Evolutionary conservation across 2,797 vertebrate genomes (phyloP), one percentile per base, ranked within the genome.

Genomic region (Pipistrellus nathusii): DNA sequence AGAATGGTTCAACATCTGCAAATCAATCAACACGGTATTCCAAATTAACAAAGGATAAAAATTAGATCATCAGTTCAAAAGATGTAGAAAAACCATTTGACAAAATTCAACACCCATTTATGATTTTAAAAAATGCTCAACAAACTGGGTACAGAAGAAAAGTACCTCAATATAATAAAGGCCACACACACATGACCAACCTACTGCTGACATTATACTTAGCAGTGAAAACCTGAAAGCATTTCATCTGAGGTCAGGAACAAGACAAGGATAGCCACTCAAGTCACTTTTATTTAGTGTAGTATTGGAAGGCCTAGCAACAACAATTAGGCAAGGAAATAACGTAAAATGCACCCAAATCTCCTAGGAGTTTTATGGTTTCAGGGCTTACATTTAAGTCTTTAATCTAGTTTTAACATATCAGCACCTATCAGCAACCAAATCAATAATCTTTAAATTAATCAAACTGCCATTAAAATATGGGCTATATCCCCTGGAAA

Each of bases 361-460:
- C n/a, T n/a, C n/a, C n/a, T n/a, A n/a, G n/a, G n/a, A n/a, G n/a
- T n/a, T n/a, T n/a, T n/a, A n/a, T n/a, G n/a, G n/a, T n/a, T n/a
- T n/a, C n/a, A n/a, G n/a, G n/a, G n/a, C n/a, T n/a, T n/a, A n/a
- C n/a, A n/a, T n/a, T n/a, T n/a, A n/a, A n/a, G n/a, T n/a, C n/a
- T n/a, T n/a, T n/a, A n/a, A n/a, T n/a, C n/a, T n/a, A n/a, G n/a
- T n/a, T n/a, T n/a, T n/a, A n/a, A n/a, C n/a, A n/a, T n/a, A n/a
- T 78, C 25, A 89, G 14, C n/a, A 78, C 32, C n/a, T n/a, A n/a
- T n/a, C 57, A 85, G 55, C 44, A 9, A 59, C 46, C n/a, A 84
- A 85, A 69, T 92, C 73, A 53, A 53, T 62, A 87, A 38, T 69
- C 85, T 48, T 84, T 76, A 78, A 85, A 86, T 9, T 55, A 38